These are phyloP conservation scores for Pyrocoelia pectoralis DNA, from an alignment of 2,888 invertebrate genomes.

Conservation along the genomic window DNA sequence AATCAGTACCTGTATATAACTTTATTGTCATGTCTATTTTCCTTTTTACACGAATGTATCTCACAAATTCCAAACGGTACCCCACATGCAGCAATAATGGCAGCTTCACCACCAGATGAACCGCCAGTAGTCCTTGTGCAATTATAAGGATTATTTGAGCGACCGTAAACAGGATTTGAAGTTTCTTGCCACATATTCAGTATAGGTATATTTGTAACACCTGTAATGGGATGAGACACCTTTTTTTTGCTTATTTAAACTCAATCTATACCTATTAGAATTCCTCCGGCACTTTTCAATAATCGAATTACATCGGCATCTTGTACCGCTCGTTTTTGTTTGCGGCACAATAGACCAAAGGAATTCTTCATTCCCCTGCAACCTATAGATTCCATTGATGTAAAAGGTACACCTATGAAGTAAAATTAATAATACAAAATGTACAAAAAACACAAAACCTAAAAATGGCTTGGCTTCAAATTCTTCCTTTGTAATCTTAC, in stretches of 20 bases:
- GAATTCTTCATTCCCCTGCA: conserved; percentile 77
- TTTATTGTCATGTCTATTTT: no score
- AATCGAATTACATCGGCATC: conserved; percentile 83
- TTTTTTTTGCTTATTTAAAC: no score
- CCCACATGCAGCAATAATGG: conserved; percentile 81
- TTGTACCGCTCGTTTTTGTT: conserved; percentile 67
- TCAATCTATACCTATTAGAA: conserved; percentile 62
- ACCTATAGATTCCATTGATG: conserved; percentile 88
- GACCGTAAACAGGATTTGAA: conserved; percentile 86
- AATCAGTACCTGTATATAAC: conserved; percentile 73
- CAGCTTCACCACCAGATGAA: conserved; percentile 89
- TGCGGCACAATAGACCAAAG: conserved; percentile 71
- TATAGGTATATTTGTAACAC: conserved; percentile 89
- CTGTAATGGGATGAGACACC: conserved; percentile 37
- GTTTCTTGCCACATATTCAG: conserved; percentile 93
- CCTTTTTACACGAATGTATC: no score
- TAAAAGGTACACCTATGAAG: conserved; percentile 83
- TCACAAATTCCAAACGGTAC: conserved; percentile 76
- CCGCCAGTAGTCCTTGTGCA: conserved; percentile 86
- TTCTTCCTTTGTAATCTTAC: conserved; percentile 68
- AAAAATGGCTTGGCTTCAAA: conserved; percentile 80
- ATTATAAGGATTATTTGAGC: conserved; percentile 92
- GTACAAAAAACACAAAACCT: conserved; percentile 53
- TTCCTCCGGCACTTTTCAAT: conserved; percentile 82
- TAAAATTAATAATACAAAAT: no score